Base-by-base conservation (phyloP, 2,797 vertebrate genomes). In the Rhabdomys pumilio region DNA sequence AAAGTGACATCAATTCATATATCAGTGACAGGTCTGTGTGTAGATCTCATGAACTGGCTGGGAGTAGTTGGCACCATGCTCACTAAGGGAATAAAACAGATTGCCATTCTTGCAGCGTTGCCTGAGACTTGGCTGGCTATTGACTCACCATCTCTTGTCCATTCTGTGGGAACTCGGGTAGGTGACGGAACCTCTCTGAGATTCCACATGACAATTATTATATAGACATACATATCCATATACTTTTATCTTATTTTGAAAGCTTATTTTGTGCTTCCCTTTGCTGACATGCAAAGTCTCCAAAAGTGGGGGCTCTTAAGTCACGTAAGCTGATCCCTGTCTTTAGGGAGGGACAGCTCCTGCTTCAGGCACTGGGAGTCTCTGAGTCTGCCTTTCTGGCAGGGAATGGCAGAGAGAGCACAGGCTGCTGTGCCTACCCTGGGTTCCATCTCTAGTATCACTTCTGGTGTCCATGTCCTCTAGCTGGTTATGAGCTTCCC, bases 91-190 rank as follows among this genome's bases (percentile, higher is more conserved):
- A 63, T 15, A 50, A 89, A 19, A 19, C 4, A 61, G 8, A 0
- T 47, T 31, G 55, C 31, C 72, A 0, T 10, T 67, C 38, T 57
- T 17, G 63, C 24, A 44, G 79, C 69, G 17, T 14, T 1, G 1
- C 31, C 2, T 26, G 57, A 38, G 61, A 59, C 59, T 2, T 47
- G n/a, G 4, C 31, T 44, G 69, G 50, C 82, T 61, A 38, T 59
- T 15, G 69, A 93, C 31, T 75, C 44, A 19, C 59, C 31, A 19
- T 90, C 89, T 50, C 50, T 85, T 91, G 89, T 89, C 59, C 34
- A 47, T 17, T 81, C 59, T 41, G 14, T 20, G 1, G 69, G 67
- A 29, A 63, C 38, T 91, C 55, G 41, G 84, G 24, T 29, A 87
- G 85, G 11, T 95, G 53, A 26, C 67, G 31, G 57, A 53, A 50